A percentile compares a stretch with the other conserved stretches of the same genome.
Evolutionary conservation across 2,113 vertebrate genomes (phyloP).

Genomic region (Circaetus cinerascens): DNA sequence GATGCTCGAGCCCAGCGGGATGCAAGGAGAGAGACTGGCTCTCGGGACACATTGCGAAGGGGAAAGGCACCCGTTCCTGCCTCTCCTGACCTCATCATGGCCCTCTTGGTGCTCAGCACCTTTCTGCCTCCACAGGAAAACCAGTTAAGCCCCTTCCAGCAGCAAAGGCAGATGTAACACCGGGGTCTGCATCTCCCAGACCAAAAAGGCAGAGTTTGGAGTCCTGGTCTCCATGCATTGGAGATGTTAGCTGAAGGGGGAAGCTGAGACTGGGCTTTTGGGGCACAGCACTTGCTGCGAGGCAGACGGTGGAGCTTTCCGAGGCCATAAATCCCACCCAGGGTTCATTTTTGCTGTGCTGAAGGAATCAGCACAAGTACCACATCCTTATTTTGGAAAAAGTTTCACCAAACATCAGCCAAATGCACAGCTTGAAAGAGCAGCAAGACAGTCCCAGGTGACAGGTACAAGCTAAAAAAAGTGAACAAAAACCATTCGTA

Average conservation of each 20-base stretch:
- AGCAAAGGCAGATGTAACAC: neutral
- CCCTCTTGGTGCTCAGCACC: neutral
- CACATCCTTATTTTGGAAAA: accelerated
- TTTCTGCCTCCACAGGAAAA: neutral
- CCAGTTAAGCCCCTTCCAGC: neutral
- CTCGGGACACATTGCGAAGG: accelerated
- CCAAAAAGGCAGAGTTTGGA: neutral
- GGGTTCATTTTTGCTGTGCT: neutral
- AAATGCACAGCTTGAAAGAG: accelerated
- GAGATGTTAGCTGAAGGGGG: accelerated
- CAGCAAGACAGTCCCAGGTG: neutral
- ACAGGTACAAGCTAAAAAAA: neutral
- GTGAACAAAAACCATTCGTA: neutral
- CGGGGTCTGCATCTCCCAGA: neutral
- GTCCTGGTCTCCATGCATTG: neutral
- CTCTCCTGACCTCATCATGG: neutral
- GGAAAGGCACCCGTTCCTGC: neutral
- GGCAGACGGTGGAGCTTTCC: accelerated
- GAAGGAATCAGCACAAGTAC: neutral
- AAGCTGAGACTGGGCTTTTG: neutral
- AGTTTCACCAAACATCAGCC: neutral
- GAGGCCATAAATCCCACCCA: neutral
- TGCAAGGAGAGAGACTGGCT: neutral
- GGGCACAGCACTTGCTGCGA: neutral
- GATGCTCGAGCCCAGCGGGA: neutral